A percentile compares a stretch with the other conserved stretches of the same genome.
These are phyloP conservation scores for Agrilus planipennis DNA, from an alignment of 1,140 invertebrate species.

Conservation along the genomic window DNA sequence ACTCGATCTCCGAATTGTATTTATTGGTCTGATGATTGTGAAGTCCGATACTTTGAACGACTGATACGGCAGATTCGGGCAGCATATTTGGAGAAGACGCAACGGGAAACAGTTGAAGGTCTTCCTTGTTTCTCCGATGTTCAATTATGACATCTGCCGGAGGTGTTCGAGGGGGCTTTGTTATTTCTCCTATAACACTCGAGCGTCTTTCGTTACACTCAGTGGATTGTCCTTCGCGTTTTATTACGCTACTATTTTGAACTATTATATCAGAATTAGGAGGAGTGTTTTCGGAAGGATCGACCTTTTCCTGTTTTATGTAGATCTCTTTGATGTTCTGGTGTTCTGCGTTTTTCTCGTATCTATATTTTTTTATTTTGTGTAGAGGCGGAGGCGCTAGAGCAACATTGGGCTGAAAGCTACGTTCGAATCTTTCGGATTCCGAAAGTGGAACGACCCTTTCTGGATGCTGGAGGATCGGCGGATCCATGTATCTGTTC, in stretches of 20 bases:
- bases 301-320: not conserved
- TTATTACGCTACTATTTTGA: conserved; percentile 7
- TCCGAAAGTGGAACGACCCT: conserved; percentile 73
- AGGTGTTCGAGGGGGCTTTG: no score
- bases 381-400: conserved; percentile 50
- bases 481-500: conserved; percentile 44
- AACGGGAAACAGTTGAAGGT: conserved; percentile 3
- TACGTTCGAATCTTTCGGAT: conserved; percentile 64
- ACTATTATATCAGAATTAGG: no score
- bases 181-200: no score
- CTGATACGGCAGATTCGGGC: conserved; percentile 18
- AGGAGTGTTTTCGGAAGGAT: no score
- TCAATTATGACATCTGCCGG: no score
- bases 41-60: conserved; percentile 20
- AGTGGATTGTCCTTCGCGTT: conserved; percentile 4
- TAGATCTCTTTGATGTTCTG: conserved; percentile 2
- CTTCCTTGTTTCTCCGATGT: no score
- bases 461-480: conserved; percentile 74
- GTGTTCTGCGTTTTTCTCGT: conserved; percentile 5
- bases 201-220: no score
- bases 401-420: conserved; percentile 76
- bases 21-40: conserved; percentile 14
- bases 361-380: conserved; percentile 26
- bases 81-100: conserved; percentile 11
- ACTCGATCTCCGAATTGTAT: conserved; percentile 45